These are phyloP conservation scores for Perognathus longimembris DNA, from an alignment of 2,113 vertebrate species.

Conservation along the genomic window DNA sequence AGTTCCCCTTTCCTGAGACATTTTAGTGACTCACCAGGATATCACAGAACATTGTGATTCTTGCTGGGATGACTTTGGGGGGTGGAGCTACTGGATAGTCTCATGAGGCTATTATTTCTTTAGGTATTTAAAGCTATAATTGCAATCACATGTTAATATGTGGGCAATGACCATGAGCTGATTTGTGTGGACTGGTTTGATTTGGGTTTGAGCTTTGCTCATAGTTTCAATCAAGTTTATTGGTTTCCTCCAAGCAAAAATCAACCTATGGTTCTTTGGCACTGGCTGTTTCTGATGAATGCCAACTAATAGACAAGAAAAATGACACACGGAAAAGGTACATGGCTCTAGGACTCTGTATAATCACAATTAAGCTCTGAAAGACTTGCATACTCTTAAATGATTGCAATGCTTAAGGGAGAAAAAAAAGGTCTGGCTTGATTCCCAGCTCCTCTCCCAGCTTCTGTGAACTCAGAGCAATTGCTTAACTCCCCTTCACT, in stretches of 20 bases:
- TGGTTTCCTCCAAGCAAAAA: not conserved
- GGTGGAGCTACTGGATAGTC: not conserved
- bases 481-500: not conserved
- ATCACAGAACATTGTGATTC: not conserved
- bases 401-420: conserved; percentile 26
- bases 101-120: not conserved
- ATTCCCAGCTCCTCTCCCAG: not conserved
- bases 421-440: not conserved
- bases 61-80: not conserved
- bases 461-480: conserved; percentile 39
- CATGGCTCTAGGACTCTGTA: not conserved
- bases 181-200: not conserved
- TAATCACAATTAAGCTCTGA: conserved; percentile 33
- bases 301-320: not conserved
- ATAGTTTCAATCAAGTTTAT: not conserved
- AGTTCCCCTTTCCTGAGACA: not conserved
- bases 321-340: not conserved
- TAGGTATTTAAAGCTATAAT: not conserved
- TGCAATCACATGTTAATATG: not conserved
- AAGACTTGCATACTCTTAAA: not conserved
- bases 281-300: not conserved
- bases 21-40: not conserved
- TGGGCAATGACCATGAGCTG: not conserved
- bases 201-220: not conserved
- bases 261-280: not conserved